Evolutionary conservation across 2,888 invertebrate species (phyloP).

Genomic region (Fragum whitleyi): DNA sequence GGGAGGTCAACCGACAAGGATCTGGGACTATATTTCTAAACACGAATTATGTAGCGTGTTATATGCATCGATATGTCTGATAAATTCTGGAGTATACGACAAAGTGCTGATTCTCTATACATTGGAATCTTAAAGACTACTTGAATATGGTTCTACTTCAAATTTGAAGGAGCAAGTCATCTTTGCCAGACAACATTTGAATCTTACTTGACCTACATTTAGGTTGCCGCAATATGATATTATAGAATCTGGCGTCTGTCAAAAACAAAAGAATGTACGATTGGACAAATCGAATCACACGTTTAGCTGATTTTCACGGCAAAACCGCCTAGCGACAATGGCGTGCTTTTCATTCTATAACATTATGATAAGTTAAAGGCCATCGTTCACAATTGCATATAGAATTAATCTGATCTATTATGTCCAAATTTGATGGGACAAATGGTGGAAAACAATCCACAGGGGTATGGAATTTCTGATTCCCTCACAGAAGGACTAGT

Average conservation of each 20-base stretch:
- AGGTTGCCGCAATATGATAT: constrained; percentile 1
- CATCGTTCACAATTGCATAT: constrained; percentile 40
- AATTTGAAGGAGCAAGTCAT: too few relatives aligned
- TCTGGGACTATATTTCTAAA: too few relatives aligned
- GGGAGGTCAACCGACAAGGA: too few relatives aligned
- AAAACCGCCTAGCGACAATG: constrained; percentile 3
- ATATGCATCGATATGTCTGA: too few relatives aligned
- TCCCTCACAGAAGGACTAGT: constrained; percentile 40
- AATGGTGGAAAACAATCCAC: constrained; percentile 64
- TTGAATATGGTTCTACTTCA: too few relatives aligned
- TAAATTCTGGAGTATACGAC: too few relatives aligned
- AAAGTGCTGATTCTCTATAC: too few relatives aligned
- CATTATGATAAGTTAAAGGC: constrained; percentile 38
- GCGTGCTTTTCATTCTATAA: constrained; percentile 10
- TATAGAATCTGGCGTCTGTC: constrained; percentile 35
- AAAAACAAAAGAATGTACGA: constrained; percentile 30
- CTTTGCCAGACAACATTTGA: not conserved
- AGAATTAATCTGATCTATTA: constrained; percentile 60
- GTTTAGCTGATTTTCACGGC: constrained; percentile 15
- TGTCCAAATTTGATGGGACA: constrained; percentile 66
- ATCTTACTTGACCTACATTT: constrained; percentile 36
- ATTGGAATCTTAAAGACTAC: too few relatives aligned
- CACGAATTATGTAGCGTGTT: too few relatives aligned
- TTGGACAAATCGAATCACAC: constrained; percentile 40
- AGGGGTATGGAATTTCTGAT: constrained; percentile 49